These are phyloP conservation scores for Solenopsis invicta DNA, from an alignment of 1,140 invertebrate species.

Conservation along the genomic window DNA sequence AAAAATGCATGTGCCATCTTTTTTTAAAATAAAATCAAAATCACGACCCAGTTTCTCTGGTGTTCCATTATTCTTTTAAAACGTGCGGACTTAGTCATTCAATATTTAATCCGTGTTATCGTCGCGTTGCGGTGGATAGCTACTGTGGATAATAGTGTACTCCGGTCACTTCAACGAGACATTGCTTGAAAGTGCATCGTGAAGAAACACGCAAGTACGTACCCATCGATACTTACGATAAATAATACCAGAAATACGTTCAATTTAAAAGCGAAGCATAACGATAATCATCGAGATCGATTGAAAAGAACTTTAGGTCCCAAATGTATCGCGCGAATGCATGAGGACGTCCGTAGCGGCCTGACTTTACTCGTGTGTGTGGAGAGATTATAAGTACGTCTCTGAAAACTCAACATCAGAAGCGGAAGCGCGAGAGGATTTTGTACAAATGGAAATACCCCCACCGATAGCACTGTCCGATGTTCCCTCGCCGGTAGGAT, in stretches of 20 bases:
- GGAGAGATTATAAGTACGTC: conserved; percentile 91
- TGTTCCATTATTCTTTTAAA: background rate
- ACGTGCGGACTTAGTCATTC: background rate
- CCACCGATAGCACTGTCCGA: conserved; percentile 92
- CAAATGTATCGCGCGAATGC: conserved; percentile 74
- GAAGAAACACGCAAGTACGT: conserved; percentile 33
- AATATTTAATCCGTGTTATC: background rate
- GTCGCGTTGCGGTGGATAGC: background rate
- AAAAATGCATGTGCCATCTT: conserved; percentile 10
- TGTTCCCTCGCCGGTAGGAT: conserved; percentile 92
- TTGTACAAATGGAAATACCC: conserved; percentile 91
- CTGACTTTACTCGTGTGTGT: conserved; percentile 42
- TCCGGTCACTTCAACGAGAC: conserved; percentile 23
- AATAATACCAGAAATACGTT: conserved; percentile 44
- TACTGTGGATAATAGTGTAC: conserved; percentile 1
- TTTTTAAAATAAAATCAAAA: conserved; percentile 12
- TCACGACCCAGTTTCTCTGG: background rate
- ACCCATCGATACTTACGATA: conserved; percentile 56
- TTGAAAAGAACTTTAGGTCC: conserved; percentile 72
- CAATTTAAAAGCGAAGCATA: conserved; percentile 32
- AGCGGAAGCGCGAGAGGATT: conserved; percentile 92
- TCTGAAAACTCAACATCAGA: conserved; percentile 96
- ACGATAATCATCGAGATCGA: conserved; percentile 48
- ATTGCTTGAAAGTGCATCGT: conserved; percentile 27
- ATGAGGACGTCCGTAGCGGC: conserved; percentile 53